Evolutionary conservation across 2,113 vertebrate genomes (phyloP).

Genomic region (Toxotes chatareus): DNA sequence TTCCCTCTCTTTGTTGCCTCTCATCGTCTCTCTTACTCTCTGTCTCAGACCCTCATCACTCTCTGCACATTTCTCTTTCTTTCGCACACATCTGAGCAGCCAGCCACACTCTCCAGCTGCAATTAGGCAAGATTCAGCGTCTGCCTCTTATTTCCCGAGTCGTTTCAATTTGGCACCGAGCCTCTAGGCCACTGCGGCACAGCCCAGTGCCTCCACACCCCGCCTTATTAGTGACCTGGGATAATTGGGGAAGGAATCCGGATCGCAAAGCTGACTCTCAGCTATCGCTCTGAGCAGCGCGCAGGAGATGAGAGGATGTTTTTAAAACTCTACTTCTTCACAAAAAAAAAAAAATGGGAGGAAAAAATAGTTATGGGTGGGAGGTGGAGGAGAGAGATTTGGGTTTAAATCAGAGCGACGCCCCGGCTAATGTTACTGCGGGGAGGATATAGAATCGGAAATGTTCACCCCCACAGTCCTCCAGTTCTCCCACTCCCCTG

Average conservation of each 20-base stretch:
- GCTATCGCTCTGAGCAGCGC: conserved; percentile 56
- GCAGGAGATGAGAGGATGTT: conserved; percentile 67
- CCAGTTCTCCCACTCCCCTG: conserved; percentile 23
- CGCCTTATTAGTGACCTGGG: conserved; percentile 79
- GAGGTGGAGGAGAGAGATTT: conserved; percentile 46
- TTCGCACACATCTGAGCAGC: conserved; percentile 37
- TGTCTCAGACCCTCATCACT: conserved; percentile 49
- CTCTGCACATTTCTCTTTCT: conserved; percentile 23
- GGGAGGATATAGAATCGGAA: conserved; percentile 69
- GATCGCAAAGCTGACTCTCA: conserved; percentile 45
- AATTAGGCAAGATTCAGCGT: conserved; percentile 73
- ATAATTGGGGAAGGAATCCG: conserved; percentile 78
- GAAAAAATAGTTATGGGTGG: conserved; percentile 13
- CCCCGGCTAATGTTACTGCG: conserved; percentile 66
- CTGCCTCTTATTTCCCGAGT: conserved; percentile 69
- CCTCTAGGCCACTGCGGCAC: conserved; percentile 75
- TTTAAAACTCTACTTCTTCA: conserved; percentile 54
- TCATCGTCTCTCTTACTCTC: conserved; percentile 40
- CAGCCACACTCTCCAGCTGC: conserved; percentile 55
- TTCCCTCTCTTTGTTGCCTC: conserved; percentile 46
- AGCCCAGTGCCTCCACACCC: conserved; percentile 76
- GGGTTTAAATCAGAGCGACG: conserved; percentile 54
- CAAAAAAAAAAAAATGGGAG: neutral
- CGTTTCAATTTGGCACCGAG: conserved; percentile 76
- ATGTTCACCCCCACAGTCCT: conserved; percentile 38